Evolutionary conservation across 2,888 invertebrate species (phyloP).

Genomic region (Microplitis deprimator): DNA sequence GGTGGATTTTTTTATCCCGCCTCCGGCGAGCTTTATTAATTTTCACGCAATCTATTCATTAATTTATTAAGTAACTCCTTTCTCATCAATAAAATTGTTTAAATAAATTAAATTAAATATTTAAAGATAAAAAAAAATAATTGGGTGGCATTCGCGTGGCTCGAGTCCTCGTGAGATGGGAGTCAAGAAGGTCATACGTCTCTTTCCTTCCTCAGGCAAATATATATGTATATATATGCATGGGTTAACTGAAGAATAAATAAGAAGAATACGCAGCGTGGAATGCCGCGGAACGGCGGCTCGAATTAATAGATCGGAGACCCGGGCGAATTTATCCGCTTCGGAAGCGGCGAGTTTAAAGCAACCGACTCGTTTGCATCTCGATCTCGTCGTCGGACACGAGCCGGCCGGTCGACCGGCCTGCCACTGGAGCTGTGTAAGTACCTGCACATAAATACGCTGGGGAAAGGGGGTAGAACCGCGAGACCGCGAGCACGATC

Average conservation of each 20-base stretch:
- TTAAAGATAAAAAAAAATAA: too few relatives aligned
- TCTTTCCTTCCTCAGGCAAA: too few relatives aligned
- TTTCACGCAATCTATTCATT: neutral
- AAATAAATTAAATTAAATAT: too few relatives aligned
- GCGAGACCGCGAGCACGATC: neutral
- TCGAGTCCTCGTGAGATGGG: too few relatives aligned
- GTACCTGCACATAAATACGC: neutral
- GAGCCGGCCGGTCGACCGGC: constrained; percentile 20
- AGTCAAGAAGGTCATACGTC: too few relatives aligned
- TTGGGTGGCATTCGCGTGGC: too few relatives aligned
- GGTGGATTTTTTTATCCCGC: neutral
- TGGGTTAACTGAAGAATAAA: neutral
- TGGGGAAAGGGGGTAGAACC: neutral
- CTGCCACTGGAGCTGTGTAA: constrained; percentile 5
- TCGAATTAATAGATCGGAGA: constrained; percentile 70
- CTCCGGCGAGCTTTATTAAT: neutral
- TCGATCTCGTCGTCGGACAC: constrained; percentile 54
- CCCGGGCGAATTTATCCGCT: constrained; percentile 69
- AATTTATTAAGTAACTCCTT: too few relatives aligned
- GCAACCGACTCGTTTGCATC: constrained; percentile 66
- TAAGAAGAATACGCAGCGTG: constrained; percentile 36
- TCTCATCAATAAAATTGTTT: too few relatives aligned
- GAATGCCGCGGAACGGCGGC: constrained; percentile 57
- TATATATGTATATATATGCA: neutral
- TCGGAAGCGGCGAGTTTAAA: constrained; percentile 61